A percentile compares a stretch with the other conserved stretches of the same genome.
Evolutionary conservation across 2,797 vertebrate genomes (phyloP).

Genomic region (Anguilla marmorata): DNA sequence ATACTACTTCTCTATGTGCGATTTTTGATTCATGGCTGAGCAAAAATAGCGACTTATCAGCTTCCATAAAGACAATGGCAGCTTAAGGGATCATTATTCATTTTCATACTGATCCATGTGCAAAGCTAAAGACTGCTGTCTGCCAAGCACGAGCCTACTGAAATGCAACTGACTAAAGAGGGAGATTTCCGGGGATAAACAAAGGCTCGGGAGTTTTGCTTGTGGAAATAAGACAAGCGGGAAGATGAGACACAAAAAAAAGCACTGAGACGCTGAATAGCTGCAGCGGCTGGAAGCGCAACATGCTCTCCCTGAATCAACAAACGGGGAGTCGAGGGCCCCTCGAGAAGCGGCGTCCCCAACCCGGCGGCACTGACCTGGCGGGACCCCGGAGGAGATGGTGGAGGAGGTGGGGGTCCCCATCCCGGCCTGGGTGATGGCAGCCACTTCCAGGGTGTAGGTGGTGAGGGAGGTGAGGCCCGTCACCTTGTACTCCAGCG

Average conservation of each 20-base stretch:
- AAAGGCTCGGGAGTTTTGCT: conserved; percentile 25
- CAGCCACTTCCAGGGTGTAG: conserved; percentile 88
- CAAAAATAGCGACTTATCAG: conserved; percentile 69
- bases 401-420: conserved; percentile 81
- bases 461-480: conserved; percentile 86
- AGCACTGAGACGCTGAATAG: not conserved
- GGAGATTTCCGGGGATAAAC: conserved; percentile 24
- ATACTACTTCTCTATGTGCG: conserved; percentile 49
- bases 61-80: conserved; percentile 65
- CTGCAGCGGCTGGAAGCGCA: not conserved
- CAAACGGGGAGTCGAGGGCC: not conserved
- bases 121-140: conserved; percentile 27
- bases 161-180: conserved; percentile 21
- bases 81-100: conserved; percentile 69
- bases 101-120: conserved; percentile 54
- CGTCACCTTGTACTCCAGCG: conserved; percentile 83
- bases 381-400: conserved; percentile 94
- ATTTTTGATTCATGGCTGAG: conserved; percentile 68
- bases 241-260: not conserved
- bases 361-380: conserved; percentile 71
- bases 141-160: conserved; percentile 9
- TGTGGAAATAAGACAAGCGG: conserved; percentile 9
- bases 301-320: not conserved
- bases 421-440: conserved; percentile 76
- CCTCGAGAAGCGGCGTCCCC: not conserved